Evolutionary conservation across 2,888 invertebrate genomes (phyloP).

Genomic region (Meteorus colon): DNA sequence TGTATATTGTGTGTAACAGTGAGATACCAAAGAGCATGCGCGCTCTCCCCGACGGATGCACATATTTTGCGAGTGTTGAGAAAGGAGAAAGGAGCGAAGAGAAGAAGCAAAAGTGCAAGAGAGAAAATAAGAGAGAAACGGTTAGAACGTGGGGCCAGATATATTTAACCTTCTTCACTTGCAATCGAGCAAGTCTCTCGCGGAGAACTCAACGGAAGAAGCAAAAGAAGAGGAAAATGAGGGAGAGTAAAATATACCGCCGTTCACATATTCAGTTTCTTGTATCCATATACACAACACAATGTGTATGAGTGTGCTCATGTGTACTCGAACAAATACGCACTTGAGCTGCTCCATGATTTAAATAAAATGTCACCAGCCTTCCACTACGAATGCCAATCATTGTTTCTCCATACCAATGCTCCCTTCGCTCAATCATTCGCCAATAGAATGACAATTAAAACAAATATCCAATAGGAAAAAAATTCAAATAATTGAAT

Average conservation of each 20-base stretch:
- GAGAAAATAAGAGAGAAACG: conserved; percentile 40
- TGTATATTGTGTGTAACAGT: conserved; percentile 27
- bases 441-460: not conserved
- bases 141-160: conserved; percentile 50
- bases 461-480: not conserved
- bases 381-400: conserved; percentile 57
- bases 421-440: conserved; percentile 38
- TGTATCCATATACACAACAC: conserved; percentile 17
- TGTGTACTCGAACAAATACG: conserved; percentile 14
- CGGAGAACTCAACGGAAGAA: conserved; percentile 14
- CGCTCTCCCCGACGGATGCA: conserved; percentile 32
- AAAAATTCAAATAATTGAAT: conserved; percentile 13
- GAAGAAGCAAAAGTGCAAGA: conserved; percentile 20
- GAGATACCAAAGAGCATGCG: conserved; percentile 28
- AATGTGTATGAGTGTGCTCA: not conserved
- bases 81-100: conserved; percentile 35
- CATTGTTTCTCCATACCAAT: conserved; percentile 56
- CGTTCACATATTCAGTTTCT: conserved; percentile 20
- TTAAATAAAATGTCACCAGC: conserved; percentile 65
- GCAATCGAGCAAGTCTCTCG: conserved; percentile 25
- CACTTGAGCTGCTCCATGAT: conserved; percentile 61
- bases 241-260: not conserved
- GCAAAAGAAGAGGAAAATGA: conserved; percentile 32
- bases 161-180: conserved; percentile 53
- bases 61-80: conserved; percentile 15